Conservation (phyloP, 2,888 invertebrate species). For the Drosophila vallismaia region DNA sequence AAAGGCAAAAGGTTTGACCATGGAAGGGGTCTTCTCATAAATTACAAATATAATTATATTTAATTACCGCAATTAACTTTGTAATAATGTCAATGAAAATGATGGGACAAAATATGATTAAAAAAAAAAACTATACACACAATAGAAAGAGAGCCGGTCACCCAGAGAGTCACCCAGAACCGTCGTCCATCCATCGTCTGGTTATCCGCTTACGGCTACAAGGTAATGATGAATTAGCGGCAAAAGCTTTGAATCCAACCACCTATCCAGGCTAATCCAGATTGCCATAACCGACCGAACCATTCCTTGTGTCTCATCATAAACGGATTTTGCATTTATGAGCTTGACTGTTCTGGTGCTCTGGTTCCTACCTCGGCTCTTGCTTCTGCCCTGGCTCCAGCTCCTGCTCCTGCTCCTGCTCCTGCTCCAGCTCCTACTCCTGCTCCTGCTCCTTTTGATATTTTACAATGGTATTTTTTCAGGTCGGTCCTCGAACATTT, state of each 20-base stretch:
- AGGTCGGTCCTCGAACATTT: conserved; percentile 46
- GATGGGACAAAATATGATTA: conserved; percentile 76
- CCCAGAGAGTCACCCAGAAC: conserved; percentile 5
- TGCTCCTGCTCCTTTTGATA: no score
- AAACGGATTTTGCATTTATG: conserved; percentile 74
- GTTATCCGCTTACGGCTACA: conserved; percentile 55
- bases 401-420: conserved; percentile 12
- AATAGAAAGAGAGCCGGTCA: conserved; percentile 12
- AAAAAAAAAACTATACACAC: conserved; percentile 52
- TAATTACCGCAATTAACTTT: conserved; percentile 76
- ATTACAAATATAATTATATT: conserved; percentile 76
- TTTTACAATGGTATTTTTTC: conserved; percentile 59
- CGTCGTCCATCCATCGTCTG: conserved; percentile 27
- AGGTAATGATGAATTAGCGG: conserved; percentile 60
- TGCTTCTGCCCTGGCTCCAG: neutral
- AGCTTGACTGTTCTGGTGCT: no score
- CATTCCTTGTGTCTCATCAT: conserved; percentile 39
- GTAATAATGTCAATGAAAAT: conserved; percentile 78
- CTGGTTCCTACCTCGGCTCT: no score
- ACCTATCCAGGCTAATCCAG: conserved; percentile 22
- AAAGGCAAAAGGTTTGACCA: conserved; percentile 42
- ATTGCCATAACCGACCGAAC: conserved; percentile 4
- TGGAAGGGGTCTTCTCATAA: conserved; percentile 75
- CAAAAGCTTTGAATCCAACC: conserved; percentile 36
- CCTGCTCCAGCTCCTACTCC: conserved; percentile 57